Percentiles rank a stretch among this genome's conserved stretches.
Conservation (phyloP, 2,797 vertebrate species). For the Cyprinella venusta region DNA sequence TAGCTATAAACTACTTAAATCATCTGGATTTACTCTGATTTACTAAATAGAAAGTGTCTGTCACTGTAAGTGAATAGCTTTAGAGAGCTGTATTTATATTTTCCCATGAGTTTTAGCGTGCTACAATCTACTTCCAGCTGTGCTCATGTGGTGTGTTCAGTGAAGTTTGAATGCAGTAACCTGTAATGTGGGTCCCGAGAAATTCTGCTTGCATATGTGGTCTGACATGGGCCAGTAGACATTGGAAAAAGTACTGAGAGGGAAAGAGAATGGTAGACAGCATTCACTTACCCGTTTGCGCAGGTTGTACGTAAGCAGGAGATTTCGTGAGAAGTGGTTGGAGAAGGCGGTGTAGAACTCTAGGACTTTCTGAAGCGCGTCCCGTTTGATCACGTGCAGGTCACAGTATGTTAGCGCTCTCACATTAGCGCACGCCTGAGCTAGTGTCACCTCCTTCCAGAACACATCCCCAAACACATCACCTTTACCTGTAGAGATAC, state of each 20-base stretch:
- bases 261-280: not conserved
- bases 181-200: not conserved
- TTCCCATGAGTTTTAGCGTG: not conserved
- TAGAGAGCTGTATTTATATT: not conserved
- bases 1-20: not conserved
- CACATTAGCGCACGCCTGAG: constrained; percentile 96
- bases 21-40: not conserved
- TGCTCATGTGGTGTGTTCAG: not conserved
- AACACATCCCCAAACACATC: constrained; percentile 99
- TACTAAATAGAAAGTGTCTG: not conserved
- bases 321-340: constrained; percentile 97
- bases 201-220: not conserved
- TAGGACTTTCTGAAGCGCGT: constrained; percentile 97
- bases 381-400: constrained; percentile 96
- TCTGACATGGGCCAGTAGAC: not conserved
- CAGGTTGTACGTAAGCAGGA: constrained; percentile 97
- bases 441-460: constrained; percentile 96
- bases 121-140: not conserved
- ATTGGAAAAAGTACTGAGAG: not conserved
- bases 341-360: constrained; percentile 98
- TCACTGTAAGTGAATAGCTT: not conserved
- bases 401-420: constrained; percentile 98
- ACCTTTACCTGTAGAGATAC: constrained; percentile 86
- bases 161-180: not conserved
- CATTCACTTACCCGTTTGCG: constrained; percentile 90